Evolutionary conservation across 1,140 invertebrate genomes (phyloP).

Genomic region (Trinorchestia longiramus): DNA sequence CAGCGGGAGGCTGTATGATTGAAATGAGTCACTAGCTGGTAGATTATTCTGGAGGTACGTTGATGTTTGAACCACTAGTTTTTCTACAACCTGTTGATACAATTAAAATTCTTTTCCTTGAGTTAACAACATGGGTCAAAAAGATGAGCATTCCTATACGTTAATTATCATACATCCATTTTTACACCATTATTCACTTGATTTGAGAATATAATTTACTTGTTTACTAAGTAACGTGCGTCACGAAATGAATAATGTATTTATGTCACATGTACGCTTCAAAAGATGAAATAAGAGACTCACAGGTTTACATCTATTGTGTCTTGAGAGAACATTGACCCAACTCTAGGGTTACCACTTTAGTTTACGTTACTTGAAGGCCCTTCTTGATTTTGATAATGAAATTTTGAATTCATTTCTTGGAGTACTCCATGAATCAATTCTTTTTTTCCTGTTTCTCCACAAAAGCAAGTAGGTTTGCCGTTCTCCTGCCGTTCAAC

Average conservation of each 20-base stretch:
- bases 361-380: neutral
- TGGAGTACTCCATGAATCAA: neutral
- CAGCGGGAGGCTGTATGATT: neutral
- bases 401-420: neutral
- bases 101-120: neutral
- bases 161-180: neutral
- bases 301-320: neutral
- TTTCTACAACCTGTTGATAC: neutral
- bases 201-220: neutral
- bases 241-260: slow-evolving; percentile 27
- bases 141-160: neutral
- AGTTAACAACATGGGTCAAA: neutral
- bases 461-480: too few species aligned
- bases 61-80: neutral
- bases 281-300: neutral
- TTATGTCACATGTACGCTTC: neutral
- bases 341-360: neutral
- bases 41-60: neutral
- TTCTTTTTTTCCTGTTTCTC: neutral
- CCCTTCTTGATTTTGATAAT: neutral
- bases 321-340: neutral
- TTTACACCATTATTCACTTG: neutral
- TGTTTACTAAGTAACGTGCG: neutral
- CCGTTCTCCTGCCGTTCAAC: too few species aligned
- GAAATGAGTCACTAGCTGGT: neutral